Evolutionary conservation across 2,797 vertebrate genomes (phyloP).

Genomic region (Brachymystax lenok): DNA sequence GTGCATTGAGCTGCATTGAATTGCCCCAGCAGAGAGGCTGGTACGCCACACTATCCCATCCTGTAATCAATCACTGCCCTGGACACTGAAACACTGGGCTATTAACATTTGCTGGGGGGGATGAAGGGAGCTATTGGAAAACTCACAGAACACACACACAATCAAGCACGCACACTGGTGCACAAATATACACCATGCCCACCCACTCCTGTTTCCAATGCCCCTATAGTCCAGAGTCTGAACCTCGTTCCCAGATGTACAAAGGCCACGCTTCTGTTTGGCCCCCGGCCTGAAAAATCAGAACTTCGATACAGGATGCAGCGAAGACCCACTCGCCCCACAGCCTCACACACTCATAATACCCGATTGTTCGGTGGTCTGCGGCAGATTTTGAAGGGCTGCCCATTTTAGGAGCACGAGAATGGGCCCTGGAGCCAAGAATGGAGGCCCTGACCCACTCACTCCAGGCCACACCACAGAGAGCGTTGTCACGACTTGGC

Average conservation of each 20-base stretch:
- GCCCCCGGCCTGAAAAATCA: conserved; percentile 71
- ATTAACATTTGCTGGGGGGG: conserved; percentile 47
- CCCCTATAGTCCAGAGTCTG: conserved; percentile 59
- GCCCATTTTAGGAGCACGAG: conserved; percentile 77
- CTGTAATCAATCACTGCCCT: conserved; percentile 58
- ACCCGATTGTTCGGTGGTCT: conserved; percentile 69
- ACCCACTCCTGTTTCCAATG: conserved; percentile 57
- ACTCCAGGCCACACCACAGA: conserved; percentile 57
- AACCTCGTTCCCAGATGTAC: conserved; percentile 68
- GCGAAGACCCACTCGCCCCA: conserved; percentile 61
- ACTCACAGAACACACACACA: conserved; percentile 9
- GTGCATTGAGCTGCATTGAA: conserved; percentile 30
- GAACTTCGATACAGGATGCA: conserved; percentile 72
- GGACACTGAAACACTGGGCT: conserved; percentile 56
- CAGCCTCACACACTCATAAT: conserved; percentile 66
- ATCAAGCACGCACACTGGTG: too few relatives aligned
- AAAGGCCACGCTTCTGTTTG: conserved; percentile 79
- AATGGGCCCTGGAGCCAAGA: conserved; percentile 41
- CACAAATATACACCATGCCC: conserved; percentile 9
- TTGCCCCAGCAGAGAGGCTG: conserved; percentile 19
- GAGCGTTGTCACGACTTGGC: conserved; percentile 61
- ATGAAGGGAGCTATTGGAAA: conserved; percentile 53
- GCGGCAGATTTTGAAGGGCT: conserved; percentile 74
- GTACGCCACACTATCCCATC: conserved; percentile 45
- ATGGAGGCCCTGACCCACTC: conserved; percentile 64